Evolutionary conservation across 2,888 invertebrate species (phyloP), one percentile per base, ranked within the genome.

Genomic region (Scaptodrosophila latifasciaeformis): DNA sequence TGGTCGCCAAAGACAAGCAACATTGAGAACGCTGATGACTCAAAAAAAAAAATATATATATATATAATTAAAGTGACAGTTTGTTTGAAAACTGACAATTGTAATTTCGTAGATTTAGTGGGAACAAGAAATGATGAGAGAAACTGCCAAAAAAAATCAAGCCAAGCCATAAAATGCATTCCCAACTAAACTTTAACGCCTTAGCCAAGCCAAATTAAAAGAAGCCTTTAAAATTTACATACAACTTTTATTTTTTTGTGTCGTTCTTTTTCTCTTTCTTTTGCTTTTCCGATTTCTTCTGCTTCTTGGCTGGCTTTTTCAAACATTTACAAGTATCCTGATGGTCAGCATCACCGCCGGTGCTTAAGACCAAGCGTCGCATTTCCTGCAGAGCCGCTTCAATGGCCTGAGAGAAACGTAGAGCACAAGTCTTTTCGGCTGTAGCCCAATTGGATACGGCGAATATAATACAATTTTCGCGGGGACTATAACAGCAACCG

Each of bases 401-500:
- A 7, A 24, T 24, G 24, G 24, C 24, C 24, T 24, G 3, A 7
- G 24, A 3, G 24, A 5, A 24, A 7, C 24, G 4, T 24, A 5
- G 4, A 7, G 7, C 24, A 3, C 7, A 5, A 7, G 7, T 24
- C 4, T 24, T 24, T 3, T 3, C 4, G 4, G 3, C 24, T 3
- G 3, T 5, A 7, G 24, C 4, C 24, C 24, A 24, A 7, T 7
- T 7, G 24, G 24, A 5, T 3, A 24, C 88, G 1, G 91, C 92
- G 81, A 95, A 92, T 82, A 91, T 91, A 19, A 96, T 91, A 80
- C 92, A 90, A 19, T 90, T 86, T 39, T 88, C 87, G 47, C 94
- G 90, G 3, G 97, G 96, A 87, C 97, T 98, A 88, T 98, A 98
- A 87, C 97, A 97, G 70, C 96, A 93, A 4, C 94, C 96, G 85